Evolutionary conservation across 2,113 vertebrate genomes (phyloP).

Genomic region (Hippocampus zosterae): DNA sequence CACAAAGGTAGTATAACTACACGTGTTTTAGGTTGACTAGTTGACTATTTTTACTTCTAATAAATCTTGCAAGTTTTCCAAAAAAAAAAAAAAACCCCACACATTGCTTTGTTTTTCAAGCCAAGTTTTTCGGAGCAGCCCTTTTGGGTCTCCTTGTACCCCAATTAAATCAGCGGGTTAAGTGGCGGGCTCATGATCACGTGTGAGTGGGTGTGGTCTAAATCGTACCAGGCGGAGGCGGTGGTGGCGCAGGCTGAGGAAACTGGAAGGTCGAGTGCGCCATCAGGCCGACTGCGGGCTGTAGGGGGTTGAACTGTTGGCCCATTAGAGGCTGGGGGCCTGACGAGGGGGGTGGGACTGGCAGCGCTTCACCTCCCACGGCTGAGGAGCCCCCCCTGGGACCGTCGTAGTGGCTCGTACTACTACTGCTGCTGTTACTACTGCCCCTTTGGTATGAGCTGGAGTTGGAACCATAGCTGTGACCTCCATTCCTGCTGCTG

Average conservation of each 20-base stretch:
- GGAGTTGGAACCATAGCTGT: conserved; percentile 73
- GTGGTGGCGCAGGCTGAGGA: conserved; percentile 75
- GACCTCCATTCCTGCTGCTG: conserved; percentile 73
- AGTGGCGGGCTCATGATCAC: background rate
- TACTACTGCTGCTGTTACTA: conserved; percentile 59
- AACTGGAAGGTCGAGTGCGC: conserved; percentile 83
- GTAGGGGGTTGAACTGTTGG: conserved; percentile 85
- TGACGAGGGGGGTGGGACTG: conserved; percentile 32
- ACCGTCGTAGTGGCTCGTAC: conserved; percentile 54
- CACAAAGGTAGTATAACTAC: too few species aligned
- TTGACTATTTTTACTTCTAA: background rate
- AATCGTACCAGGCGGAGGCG: conserved; percentile 72
- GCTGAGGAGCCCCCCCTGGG: conserved; percentile 59
- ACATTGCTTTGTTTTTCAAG: background rate
- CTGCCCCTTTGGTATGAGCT: conserved; percentile 64
- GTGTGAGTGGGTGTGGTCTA: conserved; percentile 50
- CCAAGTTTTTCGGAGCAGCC: background rate
- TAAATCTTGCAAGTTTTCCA: background rate
- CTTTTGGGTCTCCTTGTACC: background rate
- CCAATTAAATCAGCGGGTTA: background rate
- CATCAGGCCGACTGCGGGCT: conserved; percentile 86
- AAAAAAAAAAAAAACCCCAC: background rate
- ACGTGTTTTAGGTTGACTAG: too few species aligned
- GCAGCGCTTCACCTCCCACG: conserved; percentile 32
- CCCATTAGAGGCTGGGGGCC: conserved; percentile 90